Conservation (phyloP, 2,888 invertebrate species). For the Pollenia griseotomentosa region DNA sequence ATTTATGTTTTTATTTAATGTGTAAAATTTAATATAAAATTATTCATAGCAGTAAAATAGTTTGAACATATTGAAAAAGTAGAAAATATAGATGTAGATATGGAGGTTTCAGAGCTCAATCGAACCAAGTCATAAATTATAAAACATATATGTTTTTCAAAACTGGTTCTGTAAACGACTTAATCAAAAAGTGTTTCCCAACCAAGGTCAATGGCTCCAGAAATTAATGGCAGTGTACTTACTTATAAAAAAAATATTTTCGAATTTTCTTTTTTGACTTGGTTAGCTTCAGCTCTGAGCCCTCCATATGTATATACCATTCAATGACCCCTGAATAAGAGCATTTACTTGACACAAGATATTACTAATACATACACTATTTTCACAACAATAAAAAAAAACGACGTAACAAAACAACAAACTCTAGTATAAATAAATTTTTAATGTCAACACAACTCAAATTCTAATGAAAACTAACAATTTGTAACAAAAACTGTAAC, state of each 20-base stretch:
- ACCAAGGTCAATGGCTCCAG: no score
- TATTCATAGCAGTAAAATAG: background rate
- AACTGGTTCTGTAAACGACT: no score
- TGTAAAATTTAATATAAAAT: background rate
- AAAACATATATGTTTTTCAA: no score
- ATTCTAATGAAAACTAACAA: constrained; percentile 22
- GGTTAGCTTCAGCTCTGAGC: no score
- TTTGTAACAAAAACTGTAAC: constrained; percentile 11
- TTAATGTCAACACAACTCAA: constrained; percentile 19
- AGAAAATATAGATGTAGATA: no score
- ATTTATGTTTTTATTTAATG: constrained; percentile 26
- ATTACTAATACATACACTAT: background rate
- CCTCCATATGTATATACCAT: background rate
- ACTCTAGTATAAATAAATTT: background rate
- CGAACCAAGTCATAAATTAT: no score
- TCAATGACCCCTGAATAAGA: constrained; percentile 32
- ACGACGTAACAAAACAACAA: background rate
- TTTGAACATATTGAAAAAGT: no score
- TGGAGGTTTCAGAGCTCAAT: no score
- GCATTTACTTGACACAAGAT: background rate
- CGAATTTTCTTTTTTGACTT: no score
- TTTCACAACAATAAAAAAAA: background rate
- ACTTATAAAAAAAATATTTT: no score
- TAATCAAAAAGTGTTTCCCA: no score
- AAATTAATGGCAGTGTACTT: no score